These are phyloP conservation scores for Athene cunicularia DNA, from an alignment of 2,113 vertebrate species.

Conservation along the genomic window DNA sequence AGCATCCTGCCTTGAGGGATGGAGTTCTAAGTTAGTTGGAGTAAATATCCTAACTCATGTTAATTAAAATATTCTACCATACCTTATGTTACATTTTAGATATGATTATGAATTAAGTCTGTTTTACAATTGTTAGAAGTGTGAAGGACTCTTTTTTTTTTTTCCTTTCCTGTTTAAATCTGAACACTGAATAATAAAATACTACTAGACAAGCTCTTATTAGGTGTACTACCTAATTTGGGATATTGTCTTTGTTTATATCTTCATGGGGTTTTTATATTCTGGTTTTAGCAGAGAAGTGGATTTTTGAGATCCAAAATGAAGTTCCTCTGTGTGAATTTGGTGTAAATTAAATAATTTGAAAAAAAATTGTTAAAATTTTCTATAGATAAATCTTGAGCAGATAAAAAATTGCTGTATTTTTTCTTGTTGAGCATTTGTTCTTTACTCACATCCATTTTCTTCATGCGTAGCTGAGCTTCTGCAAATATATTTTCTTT, in stretches of 20 bases:
- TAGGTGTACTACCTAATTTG: background rate
- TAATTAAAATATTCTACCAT: background rate
- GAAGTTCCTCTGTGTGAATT: background rate
- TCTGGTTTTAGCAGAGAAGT: background rate
- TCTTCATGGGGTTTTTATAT: background rate
- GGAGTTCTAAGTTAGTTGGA: background rate
- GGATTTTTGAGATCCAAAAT: background rate
- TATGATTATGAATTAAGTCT: accelerated
- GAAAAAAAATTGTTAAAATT: background rate
- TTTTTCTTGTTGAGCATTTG: constrained; percentile 4
- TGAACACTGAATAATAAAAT: background rate
- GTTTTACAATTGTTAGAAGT: background rate
- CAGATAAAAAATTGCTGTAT: background rate
- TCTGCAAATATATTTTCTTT: constrained; percentile 42
- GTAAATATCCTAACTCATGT: background rate
- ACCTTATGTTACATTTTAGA: background rate
- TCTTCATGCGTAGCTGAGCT: background rate
- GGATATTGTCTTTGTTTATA: background rate
- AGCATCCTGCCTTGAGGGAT: background rate
- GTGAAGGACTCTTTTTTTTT: background rate
- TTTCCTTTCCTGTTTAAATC: background rate
- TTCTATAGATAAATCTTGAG: background rate
- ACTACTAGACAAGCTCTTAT: background rate
- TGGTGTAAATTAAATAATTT: background rate
- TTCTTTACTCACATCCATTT: background rate